Base-by-base conservation (phyloP, 1,140 invertebrate species). In the Leptopilina clavipes region DNA sequence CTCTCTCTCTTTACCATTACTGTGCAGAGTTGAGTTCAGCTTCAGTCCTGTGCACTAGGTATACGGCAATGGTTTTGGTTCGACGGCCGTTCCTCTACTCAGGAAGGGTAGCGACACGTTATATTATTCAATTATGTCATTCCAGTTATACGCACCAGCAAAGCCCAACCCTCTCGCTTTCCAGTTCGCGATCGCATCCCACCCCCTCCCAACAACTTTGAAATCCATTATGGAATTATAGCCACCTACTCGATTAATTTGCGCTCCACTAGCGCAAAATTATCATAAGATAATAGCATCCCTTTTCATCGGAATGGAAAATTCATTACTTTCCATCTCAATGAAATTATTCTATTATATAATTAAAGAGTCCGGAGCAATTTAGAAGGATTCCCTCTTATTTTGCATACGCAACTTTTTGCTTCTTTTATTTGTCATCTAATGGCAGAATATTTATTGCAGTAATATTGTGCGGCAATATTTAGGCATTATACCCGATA, bases 61-160 rank as follows among this genome's bases (percentile, higher is more conserved):
- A 59, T 40, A 40, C 22, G 56, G 56, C 56, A 19, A 40, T 59
- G 56, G 56, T 81, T 31, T 79, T 78, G 83, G 76, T 82, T 81
- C 84, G 80, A 37, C 37, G 48, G 56, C 17, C 45, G n/a, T 44
- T 72, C 37, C 37, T 40, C 72, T 72, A 14, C 25, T 70, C 73
- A 79, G 83, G 83, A 86, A 87, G 86, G 86, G 83, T 86, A 79
- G 81, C 81, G 72, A 70, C 86, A 80, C 86, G 88, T 89, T 89
- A 89, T 89, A 90, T 89, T 89, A 90, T 90, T 90, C 88, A 90
- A 90, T 90, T 89, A 90, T 89, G 88, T 89, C 89, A 89, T 89
- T 86, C 87, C 79, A 85, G 86, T 90, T 89, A 87, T 87, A 89
- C 87, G 88, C 85, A 85, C 82, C 83, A 84, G 81, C 81, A 80